Evolutionary conservation across 2,797 vertebrate genomes (phyloP), one percentile per base, ranked within the genome.

Genomic region (Odontamblyopus rebecca): DNA sequence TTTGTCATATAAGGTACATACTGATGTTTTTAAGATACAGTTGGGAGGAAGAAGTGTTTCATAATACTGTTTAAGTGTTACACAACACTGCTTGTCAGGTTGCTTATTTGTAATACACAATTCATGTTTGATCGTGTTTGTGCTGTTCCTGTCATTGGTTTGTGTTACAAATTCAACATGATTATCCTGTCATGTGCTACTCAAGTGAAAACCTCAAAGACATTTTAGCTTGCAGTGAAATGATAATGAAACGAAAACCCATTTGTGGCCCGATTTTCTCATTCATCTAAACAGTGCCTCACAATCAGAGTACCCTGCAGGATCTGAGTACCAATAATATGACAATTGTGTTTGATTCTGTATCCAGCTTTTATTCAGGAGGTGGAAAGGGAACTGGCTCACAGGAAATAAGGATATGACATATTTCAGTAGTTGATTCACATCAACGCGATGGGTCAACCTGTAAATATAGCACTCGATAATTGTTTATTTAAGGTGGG

Each of bases 331-430:
- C 59, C 64, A 72, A 71, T 70, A 74, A 69, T 62, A 77, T 69
- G 41, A 71, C 69, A 76, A 86, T 68, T 77, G 82, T 82, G 70
- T 71, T 73, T 13, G 2, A 53, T 62, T 76, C 73, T 62, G 65
- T 76, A 70, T 87, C 75, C 30, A 82, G 56, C 68, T 85, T 78
- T 72, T 18, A 63, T 82, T 85, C 68, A 41, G 18, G 70, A 74
- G 66, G 35, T 26, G 75, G 69, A 67, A 71, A 67, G 30, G 15
- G 57, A 72, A 69, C 30, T 16, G 32, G 30, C 70, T 41, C 69
- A 61, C 8, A 7, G 30, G 27, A 12, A 56, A 6, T 38, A 27
- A 38, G 27, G 61, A 71, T 56, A 6, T 5, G 2, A 8, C 53
- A 65, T 79, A 59, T 9, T 54, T 64, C 51, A 35, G 67, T 48